Evolutionary conservation across 2,888 invertebrate genomes (phyloP).

Genomic region (Netelia fuscicornis): DNA sequence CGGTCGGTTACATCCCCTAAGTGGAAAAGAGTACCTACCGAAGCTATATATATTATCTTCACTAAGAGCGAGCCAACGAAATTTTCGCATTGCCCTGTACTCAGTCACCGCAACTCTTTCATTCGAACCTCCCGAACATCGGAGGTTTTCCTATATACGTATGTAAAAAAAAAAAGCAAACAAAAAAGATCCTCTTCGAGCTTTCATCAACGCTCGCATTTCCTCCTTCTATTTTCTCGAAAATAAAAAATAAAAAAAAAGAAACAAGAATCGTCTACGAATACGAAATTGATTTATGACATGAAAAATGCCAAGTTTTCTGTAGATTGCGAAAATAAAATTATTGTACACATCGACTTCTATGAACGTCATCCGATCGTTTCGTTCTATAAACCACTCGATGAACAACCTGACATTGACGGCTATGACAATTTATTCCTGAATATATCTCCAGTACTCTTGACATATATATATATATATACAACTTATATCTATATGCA

Average conservation of each 20-base stretch:
- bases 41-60: slow-evolving; percentile 11
- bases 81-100: slow-evolving; percentile 34
- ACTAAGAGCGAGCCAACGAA: slow-evolving; percentile 30
- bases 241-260: not conserved
- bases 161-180: not conserved
- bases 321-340: slow-evolving; percentile 1
- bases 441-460: slow-evolving; percentile 35
- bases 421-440: slow-evolving; percentile 55
- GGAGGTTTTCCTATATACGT: not conserved
- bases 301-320: not conserved
- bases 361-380: slow-evolving; percentile 40
- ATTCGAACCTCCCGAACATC: slow-evolving; percentile 24
- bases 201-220: slow-evolving; percentile 4
- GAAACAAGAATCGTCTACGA: not conserved
- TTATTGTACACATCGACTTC: slow-evolving; percentile 20
- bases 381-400: slow-evolving; percentile 32
- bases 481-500: not conserved
- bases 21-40: slow-evolving; percentile 42
- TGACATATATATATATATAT: slow-evolving; percentile 34
- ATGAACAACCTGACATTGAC: slow-evolving; percentile 58
- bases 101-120: slow-evolving; percentile 60
- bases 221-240: too few relatives aligned
- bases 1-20: slow-evolving; percentile 65
- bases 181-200: slow-evolving; percentile 7
- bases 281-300: not conserved